Percentiles rank a stretch among this genome's conserved stretches.
These are phyloP conservation scores for Himalopsyche tibetana DNA, from an alignment of 2,888 invertebrate genomes.

Conservation along the genomic window DNA sequence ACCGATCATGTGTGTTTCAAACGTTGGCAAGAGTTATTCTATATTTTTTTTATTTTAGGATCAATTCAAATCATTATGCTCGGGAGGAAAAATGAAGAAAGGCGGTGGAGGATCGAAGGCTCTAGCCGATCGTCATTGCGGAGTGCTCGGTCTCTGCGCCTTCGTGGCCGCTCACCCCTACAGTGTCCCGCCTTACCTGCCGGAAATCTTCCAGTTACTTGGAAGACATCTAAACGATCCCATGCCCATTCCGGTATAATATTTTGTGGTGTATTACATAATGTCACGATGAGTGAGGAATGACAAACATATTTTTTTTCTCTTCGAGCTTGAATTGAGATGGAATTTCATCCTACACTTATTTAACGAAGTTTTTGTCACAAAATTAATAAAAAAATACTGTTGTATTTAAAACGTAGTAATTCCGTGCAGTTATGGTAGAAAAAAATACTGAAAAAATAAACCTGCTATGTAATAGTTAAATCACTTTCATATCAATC, in stretches of 20 bases:
- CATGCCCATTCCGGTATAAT: constrained; percentile 89
- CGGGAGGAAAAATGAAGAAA: constrained; percentile 59
- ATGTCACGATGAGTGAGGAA: neutral
- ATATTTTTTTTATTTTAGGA: constrained; percentile 56
- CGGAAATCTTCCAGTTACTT: constrained; percentile 87
- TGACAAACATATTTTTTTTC: no score
- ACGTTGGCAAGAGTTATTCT: no score
- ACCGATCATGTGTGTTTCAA: no score
- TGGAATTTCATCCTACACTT: no score
- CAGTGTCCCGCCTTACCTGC: constrained; percentile 86
- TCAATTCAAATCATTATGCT: constrained; percentile 60
- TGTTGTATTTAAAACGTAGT: no score
- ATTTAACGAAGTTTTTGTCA: no score
- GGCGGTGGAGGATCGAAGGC: constrained; percentile 66
- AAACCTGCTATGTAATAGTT: no score
- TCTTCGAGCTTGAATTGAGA: no score
- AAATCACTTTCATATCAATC: no score
- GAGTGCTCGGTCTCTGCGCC: constrained; percentile 91
- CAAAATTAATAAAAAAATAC: no score
- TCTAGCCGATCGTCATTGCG: constrained; percentile 84
- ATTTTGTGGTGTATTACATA: neutral
- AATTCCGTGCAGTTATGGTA: no score
- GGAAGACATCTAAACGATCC: constrained; percentile 90
- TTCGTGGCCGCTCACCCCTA: constrained; percentile 93
- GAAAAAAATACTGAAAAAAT: no score